Percentiles rank a stretch among this genome's conserved stretches.
Evolutionary conservation across 2,113 vertebrate species (phyloP).

Genomic region (Daboia siamensis): DNA sequence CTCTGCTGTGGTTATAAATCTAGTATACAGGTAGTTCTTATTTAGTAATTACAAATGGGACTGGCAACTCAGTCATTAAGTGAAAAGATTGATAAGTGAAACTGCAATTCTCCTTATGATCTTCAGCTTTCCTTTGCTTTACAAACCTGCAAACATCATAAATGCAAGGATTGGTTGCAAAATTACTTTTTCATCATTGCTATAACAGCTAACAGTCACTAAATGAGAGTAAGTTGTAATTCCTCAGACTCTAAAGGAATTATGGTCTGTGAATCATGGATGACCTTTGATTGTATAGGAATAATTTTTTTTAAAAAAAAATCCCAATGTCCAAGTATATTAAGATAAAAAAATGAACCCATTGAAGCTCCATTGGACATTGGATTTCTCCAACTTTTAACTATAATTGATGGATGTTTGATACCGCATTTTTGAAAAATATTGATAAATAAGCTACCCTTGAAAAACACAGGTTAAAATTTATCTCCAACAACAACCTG

Average conservation of each 20-base stretch:
- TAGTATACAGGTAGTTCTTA: neutral
- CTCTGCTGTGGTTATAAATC: constrained; percentile 26
- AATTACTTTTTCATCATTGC: neutral
- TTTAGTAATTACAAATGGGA: neutral
- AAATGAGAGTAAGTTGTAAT: constrained; percentile 6
- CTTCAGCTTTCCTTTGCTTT: neutral
- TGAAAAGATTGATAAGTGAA: neutral
- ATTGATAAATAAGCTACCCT: constrained; percentile 6
- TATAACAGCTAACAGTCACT: neutral
- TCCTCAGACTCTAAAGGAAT: constrained; percentile 43
- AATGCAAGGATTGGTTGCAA: neutral
- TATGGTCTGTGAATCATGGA: constrained; percentile 29
- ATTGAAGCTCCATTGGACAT: neutral
- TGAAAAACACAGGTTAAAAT: neutral
- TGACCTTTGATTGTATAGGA: constrained; percentile 11
- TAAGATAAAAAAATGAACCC: neutral
- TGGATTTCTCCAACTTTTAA: constrained; percentile 24
- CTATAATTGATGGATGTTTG: constrained; percentile 1
- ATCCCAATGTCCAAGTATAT: neutral
- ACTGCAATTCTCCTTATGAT: neutral
- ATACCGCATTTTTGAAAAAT: neutral
- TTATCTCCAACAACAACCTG: neutral
- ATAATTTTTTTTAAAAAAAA: neutral
- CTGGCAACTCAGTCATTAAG: neutral
- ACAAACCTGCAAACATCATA: neutral